Base-by-base conservation (phyloP, 2,113 vertebrate genomes). In the Megalops atlanticus region DNA sequence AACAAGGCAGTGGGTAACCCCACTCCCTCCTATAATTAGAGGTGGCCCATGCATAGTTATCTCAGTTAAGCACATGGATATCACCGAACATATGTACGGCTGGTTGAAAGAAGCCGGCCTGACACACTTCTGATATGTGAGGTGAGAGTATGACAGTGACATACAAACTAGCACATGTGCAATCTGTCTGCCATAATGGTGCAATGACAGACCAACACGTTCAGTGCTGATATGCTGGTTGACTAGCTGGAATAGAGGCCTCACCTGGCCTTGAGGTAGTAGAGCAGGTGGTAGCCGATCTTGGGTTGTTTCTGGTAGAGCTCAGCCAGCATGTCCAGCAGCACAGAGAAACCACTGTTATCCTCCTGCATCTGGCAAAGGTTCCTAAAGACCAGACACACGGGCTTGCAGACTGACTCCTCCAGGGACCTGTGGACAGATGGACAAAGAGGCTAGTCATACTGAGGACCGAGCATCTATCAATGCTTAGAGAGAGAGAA, bases 231-330 rank as follows among this genome's bases (percentile, higher is more conserved):
- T n/a, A n/a, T n/a, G n/a, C n/a, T n/a, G n/a, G n/a, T n/a, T n/a
- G n/a, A n/a, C n/a, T n/a, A n/a, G 38, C 0, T 3, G 33, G 6
- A 3, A 21, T 14, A n/a, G 77, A 11, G 72, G 24, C 58, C 83
- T 43, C 74, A 98, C 97, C 97, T 99, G 89, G 97, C 97, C 78
- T 95, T 92, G 69, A 99, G 91, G 88, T 98, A 99, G 91, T 97
- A 99, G 0, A 98, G 94, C 40, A 99, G 95, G 91, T 98, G 97
- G 82, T 97, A 99, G 0, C 97, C 97, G 0, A 99, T 97, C 94
- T 99, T 99, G 81, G 97, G 97, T 79, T 99, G 97, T 73, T 98
- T 99, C 94, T 99, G 97, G 16, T 99, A 99, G 0, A 99, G 95
- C 86, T 99, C 97, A 0, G 97, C 96, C 1, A 99, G 89, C 81